Percentiles rank a stretch among this genome's conserved stretches.
Evolutionary conservation across 2,888 invertebrate species (phyloP).

Genomic region (Epirrita christyi): DNA sequence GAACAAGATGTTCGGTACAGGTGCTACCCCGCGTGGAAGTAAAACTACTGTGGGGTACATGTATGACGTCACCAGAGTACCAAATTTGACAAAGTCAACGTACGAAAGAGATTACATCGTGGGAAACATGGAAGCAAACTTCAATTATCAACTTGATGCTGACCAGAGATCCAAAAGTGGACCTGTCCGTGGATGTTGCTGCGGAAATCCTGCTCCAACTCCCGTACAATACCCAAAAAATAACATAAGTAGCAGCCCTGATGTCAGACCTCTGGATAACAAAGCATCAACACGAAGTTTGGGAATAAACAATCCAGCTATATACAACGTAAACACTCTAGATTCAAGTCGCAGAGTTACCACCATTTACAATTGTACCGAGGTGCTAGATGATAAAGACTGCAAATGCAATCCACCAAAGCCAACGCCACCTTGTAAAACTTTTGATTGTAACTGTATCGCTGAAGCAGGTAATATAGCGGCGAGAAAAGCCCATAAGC

Average conservation of each 20-base stretch:
- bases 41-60: slow-evolving; percentile 58
- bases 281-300: slow-evolving; percentile 39
- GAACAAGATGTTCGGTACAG: slow-evolving; percentile 56
- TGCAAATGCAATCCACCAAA: slow-evolving; percentile 72
- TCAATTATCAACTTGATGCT: slow-evolving; percentile 29
- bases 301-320: slow-evolving; percentile 40
- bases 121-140: slow-evolving; percentile 46
- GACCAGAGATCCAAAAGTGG: slow-evolving; percentile 27
- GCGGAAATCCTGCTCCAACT: slow-evolving; percentile 33
- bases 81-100: slow-evolving; percentile 51
- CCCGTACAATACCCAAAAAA: slow-evolving; percentile 27
- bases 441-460: slow-evolving; percentile 74
- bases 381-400: slow-evolving; percentile 63
- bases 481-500: slow-evolving; percentile 65
- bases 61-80: slow-evolving; percentile 53
- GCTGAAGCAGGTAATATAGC: slow-evolving; percentile 54
- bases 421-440: slow-evolving; percentile 68
- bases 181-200: slow-evolving; percentile 42
- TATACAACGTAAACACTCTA: slow-evolving; percentile 47
- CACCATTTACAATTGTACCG: slow-evolving; percentile 55
- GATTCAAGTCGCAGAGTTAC: slow-evolving; percentile 41
- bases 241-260: slow-evolving; percentile 35
- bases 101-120: slow-evolving; percentile 55
- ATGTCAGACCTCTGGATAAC: slow-evolving; percentile 29
- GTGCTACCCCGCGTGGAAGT: slow-evolving; percentile 56